Base-by-base conservation (phyloP, 2,797 vertebrate species). In the Hydrocynus forskahlii region DNA sequence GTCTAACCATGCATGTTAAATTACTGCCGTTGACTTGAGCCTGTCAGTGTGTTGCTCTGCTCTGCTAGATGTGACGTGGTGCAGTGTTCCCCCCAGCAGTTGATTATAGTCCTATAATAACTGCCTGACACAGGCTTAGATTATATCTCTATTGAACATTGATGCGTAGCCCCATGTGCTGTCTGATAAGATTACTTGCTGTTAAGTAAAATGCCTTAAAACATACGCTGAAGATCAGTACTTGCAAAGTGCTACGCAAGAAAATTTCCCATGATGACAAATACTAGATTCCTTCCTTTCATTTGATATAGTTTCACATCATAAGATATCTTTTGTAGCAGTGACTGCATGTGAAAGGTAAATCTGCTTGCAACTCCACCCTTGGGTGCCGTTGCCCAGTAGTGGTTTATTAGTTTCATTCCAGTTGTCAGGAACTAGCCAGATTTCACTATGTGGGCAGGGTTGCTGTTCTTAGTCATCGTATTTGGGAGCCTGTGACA, bases 391-490 rank as follows among this genome's bases (percentile, higher is more conserved):
- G 10, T 71, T 72, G 48, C 59, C 48, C 50, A 50, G 59, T 17
- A 48, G n/a, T 29, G 74, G 29, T 71, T 76, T 55, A 77, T 72
- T 38, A 16, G 48, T 81, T 76, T 77, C 57, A 71, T 72, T 64
- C 60, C 81, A 78, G 76, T 45, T 75, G 55, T 55, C 59, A 29
- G 79, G 45, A 35, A 63, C 75, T 21, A 60, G 75, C 75, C 68
- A 72, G 69, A 63, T 80, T 78, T 63, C 35, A 63, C 45, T 17
- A 23, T 79, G 80, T 81, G 67, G 76, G 72, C 55, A 52, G 64
- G 75, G 57, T 38, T 59, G 64, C 25, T 76, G 38, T 19, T 78
- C 45, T 81, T 76, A 74, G 60, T 81, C 62, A 70, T 63, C 69
- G 16, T 64, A 45, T 70, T 79, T 50, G 45, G 55, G 21, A 81